Base-by-base conservation (phyloP, 2,113 vertebrate genomes). In the Alectura lathami region DNA sequence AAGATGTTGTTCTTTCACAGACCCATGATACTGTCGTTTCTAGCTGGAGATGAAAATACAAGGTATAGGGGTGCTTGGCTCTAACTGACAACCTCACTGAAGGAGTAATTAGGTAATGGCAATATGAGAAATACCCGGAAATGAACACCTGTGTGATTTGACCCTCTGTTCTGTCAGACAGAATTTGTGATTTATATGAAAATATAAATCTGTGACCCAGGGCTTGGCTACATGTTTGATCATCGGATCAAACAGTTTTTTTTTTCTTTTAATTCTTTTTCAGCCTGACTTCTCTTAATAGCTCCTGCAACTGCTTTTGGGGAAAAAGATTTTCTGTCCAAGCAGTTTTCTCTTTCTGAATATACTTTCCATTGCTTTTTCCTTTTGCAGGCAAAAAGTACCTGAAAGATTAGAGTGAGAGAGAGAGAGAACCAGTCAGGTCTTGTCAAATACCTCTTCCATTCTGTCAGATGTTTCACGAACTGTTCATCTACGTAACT, bases 401-500 rank as follows among this genome's bases (percentile, higher is more conserved):
- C 14, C 38, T 45, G 47, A 94, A 91, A 94, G 63, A 88, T 42
- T 62, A 85, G 50, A 92, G 77, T n/a, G n/a, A 56, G n/a, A 22
- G 56, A 57, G 32, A 60, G 68, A 85, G 67, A 53, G 24, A 77
- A 81, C 93, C n/a, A 72, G 94, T 72, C 81, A 78, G 76, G 88
- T 76, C 96, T 96, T 96, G 95, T 90, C 85, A 96, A 90, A 96
- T 97, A 93, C 85, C 64, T 96, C 56, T 96, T 78, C 60, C 24
- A 59, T 91, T 93, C 64, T 84, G 91, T 96, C 91, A 97, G 85
- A 88, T 83, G 76, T 90, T 93, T 96, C 80, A 83, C 90, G 83
- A 90, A 86, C 75, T 43, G 50, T 83, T 30, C 83, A 48, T 78
- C 72, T 91, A 64, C 0, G 2, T 88, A 93, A 81, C 83, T 90